Conservation (phyloP, 2,797 vertebrate genomes). For the Iguana delicatissima region DNA sequence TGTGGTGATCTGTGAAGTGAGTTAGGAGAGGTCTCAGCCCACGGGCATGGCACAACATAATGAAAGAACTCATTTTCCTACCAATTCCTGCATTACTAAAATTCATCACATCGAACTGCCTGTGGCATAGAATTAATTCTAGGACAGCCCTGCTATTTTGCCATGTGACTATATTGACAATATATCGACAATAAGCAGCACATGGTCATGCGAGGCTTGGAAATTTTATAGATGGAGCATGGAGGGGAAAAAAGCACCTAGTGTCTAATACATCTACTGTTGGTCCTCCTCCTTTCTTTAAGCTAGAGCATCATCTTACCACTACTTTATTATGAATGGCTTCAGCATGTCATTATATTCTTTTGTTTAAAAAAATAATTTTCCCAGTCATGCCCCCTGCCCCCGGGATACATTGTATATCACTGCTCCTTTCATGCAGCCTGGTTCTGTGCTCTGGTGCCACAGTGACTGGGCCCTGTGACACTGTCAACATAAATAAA, state of each 20-base stretch:
- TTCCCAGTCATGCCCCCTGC: neutral
- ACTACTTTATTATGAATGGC: neutral
- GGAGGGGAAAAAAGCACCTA: neutral
- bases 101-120: neutral
- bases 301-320: neutral
- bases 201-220: accelerated
- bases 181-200: neutral
- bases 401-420: neutral
- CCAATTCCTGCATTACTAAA: neutral
- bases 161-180: neutral
- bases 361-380: neutral
- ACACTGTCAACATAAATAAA: constrained; percentile 15
- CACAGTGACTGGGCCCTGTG: constrained; percentile 8
- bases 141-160: neutral
- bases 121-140: neutral
- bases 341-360: neutral
- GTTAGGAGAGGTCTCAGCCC: no score
- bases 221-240: neutral
- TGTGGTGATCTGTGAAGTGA: no score
- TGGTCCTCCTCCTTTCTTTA: neutral
- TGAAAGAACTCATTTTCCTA: neutral
- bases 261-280: neutral
- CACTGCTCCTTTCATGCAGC: neutral
- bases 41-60: no score
- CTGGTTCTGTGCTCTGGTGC: constrained; percentile 1